A percentile compares a stretch with the other conserved stretches of the same genome.
Evolutionary conservation across 1,140 invertebrate genomes (phyloP).

Genomic region (Cardiocondyla obscurior): DNA sequence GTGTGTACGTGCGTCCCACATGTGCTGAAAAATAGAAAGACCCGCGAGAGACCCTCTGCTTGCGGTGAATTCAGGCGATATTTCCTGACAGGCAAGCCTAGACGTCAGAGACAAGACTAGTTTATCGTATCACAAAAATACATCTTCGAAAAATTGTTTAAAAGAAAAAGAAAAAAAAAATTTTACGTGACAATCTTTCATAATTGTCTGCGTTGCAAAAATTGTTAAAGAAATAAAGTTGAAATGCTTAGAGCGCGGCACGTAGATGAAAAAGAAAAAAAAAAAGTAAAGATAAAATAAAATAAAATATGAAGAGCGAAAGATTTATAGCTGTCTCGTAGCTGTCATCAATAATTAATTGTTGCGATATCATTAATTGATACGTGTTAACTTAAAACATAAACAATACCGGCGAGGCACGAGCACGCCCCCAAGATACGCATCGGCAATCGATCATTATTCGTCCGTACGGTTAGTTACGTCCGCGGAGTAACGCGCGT

Average conservation of each 20-base stretch:
- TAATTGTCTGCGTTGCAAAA: not conserved
- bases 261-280: not conserved
- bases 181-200: not conserved
- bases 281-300: too few relatives aligned
- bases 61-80: constrained; percentile 25
- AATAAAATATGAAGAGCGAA: not conserved
- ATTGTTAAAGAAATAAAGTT: not conserved
- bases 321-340: constrained; percentile 34
- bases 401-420: constrained; percentile 65
- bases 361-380: constrained; percentile 38
- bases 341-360: constrained; percentile 35
- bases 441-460: constrained; percentile 69
- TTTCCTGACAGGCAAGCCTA: not conserved
- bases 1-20: constrained; percentile 73
- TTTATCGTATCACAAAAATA: not conserved
- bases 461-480: constrained; percentile 61
- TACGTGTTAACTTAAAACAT: constrained; percentile 47
- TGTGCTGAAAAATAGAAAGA: constrained; percentile 82
- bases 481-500: constrained; percentile 52
- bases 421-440: constrained; percentile 68
- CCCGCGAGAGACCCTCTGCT: not conserved
- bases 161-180: too few relatives aligned
- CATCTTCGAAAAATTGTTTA: too few relatives aligned
- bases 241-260: not conserved
- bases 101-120: not conserved